Evolutionary conservation across 2,797 vertebrate genomes (phyloP).

Genomic region (Acridotheres tristis): DNA sequence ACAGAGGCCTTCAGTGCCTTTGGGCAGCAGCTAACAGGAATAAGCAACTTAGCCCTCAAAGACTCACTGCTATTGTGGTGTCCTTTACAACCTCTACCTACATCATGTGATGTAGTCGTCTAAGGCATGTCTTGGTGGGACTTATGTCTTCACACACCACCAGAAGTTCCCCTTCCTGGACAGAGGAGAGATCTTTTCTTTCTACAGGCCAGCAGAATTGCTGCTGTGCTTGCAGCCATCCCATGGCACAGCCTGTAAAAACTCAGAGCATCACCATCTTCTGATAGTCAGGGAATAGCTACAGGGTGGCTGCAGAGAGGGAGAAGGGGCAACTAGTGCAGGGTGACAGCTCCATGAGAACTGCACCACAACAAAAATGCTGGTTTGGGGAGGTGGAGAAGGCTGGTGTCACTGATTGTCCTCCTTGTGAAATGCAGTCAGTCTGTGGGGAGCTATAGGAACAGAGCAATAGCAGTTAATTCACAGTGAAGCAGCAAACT

Average conservation of each 20-base stretch:
- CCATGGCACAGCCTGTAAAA: neutral
- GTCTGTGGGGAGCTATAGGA: neutral
- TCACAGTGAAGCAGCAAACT: neutral
- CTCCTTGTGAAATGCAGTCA: neutral
- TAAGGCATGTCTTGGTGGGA: neutral
- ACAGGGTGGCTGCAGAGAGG: neutral
- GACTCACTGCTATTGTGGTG: neutral
- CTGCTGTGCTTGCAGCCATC: neutral
- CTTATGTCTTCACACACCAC: neutral
- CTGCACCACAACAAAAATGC: neutral
- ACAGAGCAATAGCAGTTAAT: neutral
- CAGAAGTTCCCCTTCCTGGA: neutral
- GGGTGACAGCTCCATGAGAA: neutral
- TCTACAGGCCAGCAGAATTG: neutral
- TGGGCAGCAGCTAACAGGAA: neutral
- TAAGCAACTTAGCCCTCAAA: neutral
- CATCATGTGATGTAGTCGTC: fast-evolving
- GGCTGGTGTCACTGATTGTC: neutral
- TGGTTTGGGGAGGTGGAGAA: too few species aligned
- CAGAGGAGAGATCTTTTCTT: neutral
- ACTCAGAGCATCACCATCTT: neutral
- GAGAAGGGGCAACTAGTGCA: neutral
- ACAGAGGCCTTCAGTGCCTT: neutral
- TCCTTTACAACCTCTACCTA: too few species aligned
- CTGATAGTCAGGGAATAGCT: neutral